Evolutionary conservation across 2,888 invertebrate genomes (phyloP), one percentile per base, ranked within the genome.

Genomic region (Petrophora chlorosata): DNA sequence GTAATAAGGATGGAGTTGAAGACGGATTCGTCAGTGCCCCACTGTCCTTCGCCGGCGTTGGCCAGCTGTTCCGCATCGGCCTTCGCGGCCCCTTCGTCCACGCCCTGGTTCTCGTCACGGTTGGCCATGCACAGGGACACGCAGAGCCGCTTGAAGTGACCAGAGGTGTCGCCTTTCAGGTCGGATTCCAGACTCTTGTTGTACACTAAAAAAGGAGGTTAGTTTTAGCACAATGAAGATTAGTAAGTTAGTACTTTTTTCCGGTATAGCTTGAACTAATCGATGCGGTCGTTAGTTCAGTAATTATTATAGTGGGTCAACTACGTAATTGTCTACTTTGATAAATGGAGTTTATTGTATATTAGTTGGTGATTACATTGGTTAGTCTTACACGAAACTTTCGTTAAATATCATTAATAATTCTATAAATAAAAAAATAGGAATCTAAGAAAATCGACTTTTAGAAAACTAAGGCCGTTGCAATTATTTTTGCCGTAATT

Each of bases 111-210:
- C 88, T 99, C 98, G 76, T 97, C 96, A 35, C 98, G 94, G 76
- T 97, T 97, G 48, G 96, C 97, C 92, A 95, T 95, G 64, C 94
- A 94, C 39, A 97, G 88, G 0, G 98, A 97, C 13, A 98, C 95
- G 66, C 98, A 94, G 36, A 99, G 92, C 50, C 97, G 93, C 87
- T 96, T 96, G 89, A 99, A 99, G 82, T 97, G 96, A n/a, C 98
- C 98, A 7, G 97, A 97, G 4, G 98, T 98, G 80, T 99, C 99
- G 38, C 95, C 96, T 76, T 95, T 95, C 65, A 98, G 89, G 75
- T 97, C 97, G 4, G 94, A 93, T 76, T 98, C 98, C 57, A 98
- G 85, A 49, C 93, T 82, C 79, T 94, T 95, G 63, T 94, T 94
- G 82, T 95, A 97, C 73, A 97, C 97, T 96, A 79, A 19, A 39